These are phyloP conservation scores for Epizoanthus scotinus DNA, from an alignment of 92 coral and sea anemone species.

Conservation along the genomic window DNA sequence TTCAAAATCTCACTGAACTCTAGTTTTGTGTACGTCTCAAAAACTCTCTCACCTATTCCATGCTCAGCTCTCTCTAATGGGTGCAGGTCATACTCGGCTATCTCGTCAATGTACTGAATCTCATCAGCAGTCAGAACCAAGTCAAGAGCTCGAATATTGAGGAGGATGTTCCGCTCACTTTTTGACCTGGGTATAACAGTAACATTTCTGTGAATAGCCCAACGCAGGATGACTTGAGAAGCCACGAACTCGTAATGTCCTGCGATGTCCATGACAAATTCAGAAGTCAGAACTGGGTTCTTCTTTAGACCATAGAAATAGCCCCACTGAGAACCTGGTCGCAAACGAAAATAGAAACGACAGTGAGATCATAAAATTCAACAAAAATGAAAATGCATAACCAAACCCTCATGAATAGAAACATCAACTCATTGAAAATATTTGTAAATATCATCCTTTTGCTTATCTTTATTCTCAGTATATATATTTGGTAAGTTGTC, in stretches of 20 bases:
- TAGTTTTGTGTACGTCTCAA: not conserved
- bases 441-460: too few relatives aligned
- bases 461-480: too few relatives aligned
- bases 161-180: constrained; percentile 83
- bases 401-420: too few relatives aligned
- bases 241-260: constrained; percentile 89
- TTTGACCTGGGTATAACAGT: constrained; percentile 94
- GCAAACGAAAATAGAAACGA: too few relatives aligned
- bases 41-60: constrained; percentile 60
- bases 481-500: too few relatives aligned
- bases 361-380: too few relatives aligned
- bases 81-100: constrained; percentile 79
- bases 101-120: constrained; percentile 67
- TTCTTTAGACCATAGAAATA: constrained; percentile 81
- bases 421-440: too few relatives aligned
- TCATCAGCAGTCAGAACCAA: constrained; percentile 73
- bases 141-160: constrained; percentile 84
- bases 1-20: not conserved
- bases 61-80: constrained; percentile 68
- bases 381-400: too few relatives aligned
- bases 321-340: constrained; percentile 83
- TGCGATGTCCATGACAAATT: constrained; percentile 72
- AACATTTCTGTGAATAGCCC: constrained; percentile 95
- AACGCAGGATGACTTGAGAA: constrained; percentile 82
- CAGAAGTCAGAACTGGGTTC: constrained; percentile 83